Evolutionary conservation across 2,888 invertebrate genomes (phyloP), one percentile per base, ranked within the genome.

Genomic region (Cantharis rufa): DNA sequence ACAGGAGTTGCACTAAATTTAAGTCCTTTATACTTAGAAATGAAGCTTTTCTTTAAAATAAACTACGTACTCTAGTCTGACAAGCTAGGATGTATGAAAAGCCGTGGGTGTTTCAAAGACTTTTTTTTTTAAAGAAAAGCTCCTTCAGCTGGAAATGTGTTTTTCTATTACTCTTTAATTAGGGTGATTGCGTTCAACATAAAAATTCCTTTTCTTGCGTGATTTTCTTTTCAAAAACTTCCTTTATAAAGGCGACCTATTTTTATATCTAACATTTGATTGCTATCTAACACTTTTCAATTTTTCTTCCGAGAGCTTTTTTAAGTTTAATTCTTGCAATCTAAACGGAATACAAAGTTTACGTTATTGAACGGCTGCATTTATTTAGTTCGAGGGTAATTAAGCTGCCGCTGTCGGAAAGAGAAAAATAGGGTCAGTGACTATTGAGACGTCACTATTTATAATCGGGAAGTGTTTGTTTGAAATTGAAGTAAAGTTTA

Each of bases 1-100:
- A 71, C 71, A 75, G 70, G 72, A 74, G 48, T 66, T 75, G 75
- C 78, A 73, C 75, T 78, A 78, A 75, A 78, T 78, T 78, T 75
- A 78, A 75, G 69, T 69, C 75, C 75, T 78, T 78, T 72, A 78
- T 78, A 75, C 75, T 70, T 18, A 66, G 72, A 78, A 78, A 75
- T 75, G 75, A 78, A 78, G 72, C 70, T 32, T 72, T 70, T 78
- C 72, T 75, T 78, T 75, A 68, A 63, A 75, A 78, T 75, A 75
- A 78, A 48, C 75, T 70, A 63, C 71, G 27, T 64, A 69, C 74
- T 70, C 62, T 66, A 66, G 64, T 21, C 21, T 66, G 71, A 69
- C 48, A 77, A 64, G 70, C 63, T 70, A 15, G 62, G 62, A 63
- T 70, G 69, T 71, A 71, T 74, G 74, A 72, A 74, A 77, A 75